These are phyloP conservation scores for Drosophila subquinaria DNA, from an alignment of 2,888 invertebrate genomes.

Conservation along the genomic window DNA sequence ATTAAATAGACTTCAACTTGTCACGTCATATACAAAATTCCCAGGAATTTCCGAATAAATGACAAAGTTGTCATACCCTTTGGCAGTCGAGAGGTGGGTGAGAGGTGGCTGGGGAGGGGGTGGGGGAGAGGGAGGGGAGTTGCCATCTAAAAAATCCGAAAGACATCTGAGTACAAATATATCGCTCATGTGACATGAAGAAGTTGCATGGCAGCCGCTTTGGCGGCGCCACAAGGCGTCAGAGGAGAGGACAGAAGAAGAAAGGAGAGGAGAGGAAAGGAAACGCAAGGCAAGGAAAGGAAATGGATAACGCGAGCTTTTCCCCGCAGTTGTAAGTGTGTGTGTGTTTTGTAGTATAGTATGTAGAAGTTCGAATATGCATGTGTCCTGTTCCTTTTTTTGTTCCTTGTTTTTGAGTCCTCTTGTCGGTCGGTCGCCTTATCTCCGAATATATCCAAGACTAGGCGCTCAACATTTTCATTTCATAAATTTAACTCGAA, in stretches of 20 bases:
- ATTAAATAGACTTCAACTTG: too few relatives aligned
- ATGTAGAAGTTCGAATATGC: neutral
- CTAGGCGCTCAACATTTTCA: slow-evolving; percentile 62
- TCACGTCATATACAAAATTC: neutral
- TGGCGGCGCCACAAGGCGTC: slow-evolving; percentile 49
- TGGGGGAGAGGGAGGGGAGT: too few relatives aligned
- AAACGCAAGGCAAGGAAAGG: slow-evolving; percentile 21
- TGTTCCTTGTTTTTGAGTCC: slow-evolving; percentile 22
- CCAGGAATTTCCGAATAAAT: neutral
- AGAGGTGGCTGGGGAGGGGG: neutral
- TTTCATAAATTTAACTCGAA: slow-evolving; percentile 57
- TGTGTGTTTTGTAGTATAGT: neutral
- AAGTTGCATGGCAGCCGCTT: slow-evolving; percentile 2
- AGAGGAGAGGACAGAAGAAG: slow-evolving; percentile 8
- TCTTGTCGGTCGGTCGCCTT: slow-evolving; percentile 36
- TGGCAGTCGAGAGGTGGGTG: neutral
- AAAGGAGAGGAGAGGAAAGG: too few relatives aligned
- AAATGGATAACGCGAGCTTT: slow-evolving; percentile 45
- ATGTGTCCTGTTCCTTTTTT: neutral
- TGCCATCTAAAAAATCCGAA: slow-evolving; percentile 4
- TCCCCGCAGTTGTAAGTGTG: slow-evolving; percentile 2
- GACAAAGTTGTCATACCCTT: slow-evolving; percentile 9
- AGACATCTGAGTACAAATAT: slow-evolving; percentile 9
- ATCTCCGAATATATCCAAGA: slow-evolving; percentile 55
- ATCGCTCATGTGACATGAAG: slow-evolving; percentile 7